Base-by-base conservation (phyloP, 2,888 invertebrate genomes). In the Plebejus argus region DNA sequence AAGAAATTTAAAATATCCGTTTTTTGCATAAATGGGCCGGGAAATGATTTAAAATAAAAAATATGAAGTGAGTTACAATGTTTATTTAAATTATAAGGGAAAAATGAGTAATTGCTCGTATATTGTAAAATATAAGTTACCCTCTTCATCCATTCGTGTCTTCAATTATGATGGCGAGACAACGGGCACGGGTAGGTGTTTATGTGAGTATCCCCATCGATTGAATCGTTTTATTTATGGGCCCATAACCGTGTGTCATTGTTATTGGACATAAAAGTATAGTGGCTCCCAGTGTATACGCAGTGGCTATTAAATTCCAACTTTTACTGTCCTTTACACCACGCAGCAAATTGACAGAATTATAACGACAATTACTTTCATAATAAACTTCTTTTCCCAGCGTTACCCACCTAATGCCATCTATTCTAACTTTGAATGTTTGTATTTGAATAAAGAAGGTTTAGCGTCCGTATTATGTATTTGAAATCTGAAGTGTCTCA, bases 191-290 rank as follows among this genome's bases (percentile, higher is more conserved):
- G 23, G 74, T 74, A 74, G 74, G 49, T 74, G 74, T 74, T 74
- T 74, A 58, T 58, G 56, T 77, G 58, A 71, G 77, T 72, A 39
- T 76, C 61, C 66, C 77, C 58, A 39, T 86, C 85, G 84, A 83
- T 84, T 83, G 83, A 85, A 84, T 81, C 82, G 82, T 78, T 80
- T 78, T 80, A 80, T 85, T 86, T 85, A 82, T 84, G 85, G 81
- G 78, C 81, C 87, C 86, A 88, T 90, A 88, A 87, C 83, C 88
- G 86, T 89, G 82, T 83, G 84, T 88, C 89, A 89, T 85, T 88
- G 87, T 90, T 89, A 90, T 89, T 86, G 88, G 82, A 76, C 86
- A 89, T 90, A 88, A 91, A 90, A 84, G 79, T 81, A 80, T 80
- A 82, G 81, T 82, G 82, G 84, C 88, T 87, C 86, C 89, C 85